These are phyloP conservation scores for Heliocidaris erythrogramma DNA, from an alignment of 35 echinoderm and acorn worm species.

Conservation along the genomic window DNA sequence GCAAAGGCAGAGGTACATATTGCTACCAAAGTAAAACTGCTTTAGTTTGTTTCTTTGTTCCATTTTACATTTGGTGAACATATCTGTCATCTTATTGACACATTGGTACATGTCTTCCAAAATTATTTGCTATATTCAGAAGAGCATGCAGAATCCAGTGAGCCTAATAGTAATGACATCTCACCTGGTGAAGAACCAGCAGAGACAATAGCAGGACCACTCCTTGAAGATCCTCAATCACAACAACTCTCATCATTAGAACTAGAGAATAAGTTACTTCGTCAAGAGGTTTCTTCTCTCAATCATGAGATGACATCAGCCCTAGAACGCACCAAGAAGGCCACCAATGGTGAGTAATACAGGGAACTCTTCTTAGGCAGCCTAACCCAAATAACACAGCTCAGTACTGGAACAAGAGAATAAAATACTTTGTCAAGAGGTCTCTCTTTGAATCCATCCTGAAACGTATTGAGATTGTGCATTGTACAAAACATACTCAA, in stretches of 20 bases:
- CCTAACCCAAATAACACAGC: no score
- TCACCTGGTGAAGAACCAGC: slow-evolving; percentile 50
- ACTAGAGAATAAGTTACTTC: slow-evolving; percentile 91
- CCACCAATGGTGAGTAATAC: slow-evolving; percentile 46
- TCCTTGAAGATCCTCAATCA: slow-evolving; percentile 34
- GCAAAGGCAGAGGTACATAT: no score
- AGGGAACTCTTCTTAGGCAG: no score
- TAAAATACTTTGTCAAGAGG: no score
- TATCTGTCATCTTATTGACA: no score
- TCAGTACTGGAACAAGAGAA: no score
- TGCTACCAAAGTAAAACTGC: no score
- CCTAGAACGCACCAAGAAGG: slow-evolving; percentile 75
- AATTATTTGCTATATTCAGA: not conserved
- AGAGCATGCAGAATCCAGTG: slow-evolving; percentile 54
- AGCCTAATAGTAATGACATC: slow-evolving; percentile 47
- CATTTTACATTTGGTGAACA: no score
- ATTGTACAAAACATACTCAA: no score
- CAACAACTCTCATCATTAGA: slow-evolving; percentile 92
- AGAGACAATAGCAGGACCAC: slow-evolving; percentile 21
- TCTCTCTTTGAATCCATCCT: no score
- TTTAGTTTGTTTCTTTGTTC: no score
- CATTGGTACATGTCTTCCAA: not conserved
- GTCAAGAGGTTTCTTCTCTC: slow-evolving; percentile 90
- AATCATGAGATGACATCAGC: slow-evolving; percentile 97
- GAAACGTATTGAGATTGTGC: no score